A percentile compares a stretch with the other conserved stretches of the same genome.
Evolutionary conservation across 2,113 vertebrate genomes (phyloP).

Genomic region (Tragelaphus scriptus): DNA sequence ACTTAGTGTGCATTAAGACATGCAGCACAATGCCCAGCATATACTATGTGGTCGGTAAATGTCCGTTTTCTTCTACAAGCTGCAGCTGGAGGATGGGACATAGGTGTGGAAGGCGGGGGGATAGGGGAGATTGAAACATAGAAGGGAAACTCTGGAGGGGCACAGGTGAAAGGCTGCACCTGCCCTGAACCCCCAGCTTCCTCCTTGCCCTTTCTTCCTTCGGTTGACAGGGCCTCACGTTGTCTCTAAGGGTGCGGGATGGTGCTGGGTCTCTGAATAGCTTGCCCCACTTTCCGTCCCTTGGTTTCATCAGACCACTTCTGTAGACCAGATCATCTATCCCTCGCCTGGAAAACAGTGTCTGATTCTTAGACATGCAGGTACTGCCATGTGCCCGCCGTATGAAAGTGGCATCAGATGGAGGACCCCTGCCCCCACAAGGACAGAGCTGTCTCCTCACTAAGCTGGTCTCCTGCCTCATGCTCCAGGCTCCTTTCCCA

Average conservation of each 20-base stretch:
- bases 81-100: background rate
- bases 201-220: background rate
- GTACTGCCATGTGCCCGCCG: background rate
- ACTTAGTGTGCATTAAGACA: background rate
- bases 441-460: background rate
- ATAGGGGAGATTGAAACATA: background rate
- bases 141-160: background rate
- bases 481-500: background rate
- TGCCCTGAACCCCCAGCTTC: background rate
- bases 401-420: background rate
- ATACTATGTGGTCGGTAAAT: background rate
- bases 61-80: background rate
- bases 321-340: background rate
- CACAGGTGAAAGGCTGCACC: background rate
- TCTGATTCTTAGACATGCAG: background rate
- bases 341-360: background rate
- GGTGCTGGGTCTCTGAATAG: background rate
- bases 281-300: background rate
- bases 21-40: background rate
- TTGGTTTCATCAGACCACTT: background rate
- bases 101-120: fast-evolving
- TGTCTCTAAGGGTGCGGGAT: background rate
- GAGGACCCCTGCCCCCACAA: background rate
- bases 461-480: background rate
- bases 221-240: background rate